Conservation (phyloP, 2,797 vertebrate genomes). For the Tympanoctomys barrerae region DNA sequence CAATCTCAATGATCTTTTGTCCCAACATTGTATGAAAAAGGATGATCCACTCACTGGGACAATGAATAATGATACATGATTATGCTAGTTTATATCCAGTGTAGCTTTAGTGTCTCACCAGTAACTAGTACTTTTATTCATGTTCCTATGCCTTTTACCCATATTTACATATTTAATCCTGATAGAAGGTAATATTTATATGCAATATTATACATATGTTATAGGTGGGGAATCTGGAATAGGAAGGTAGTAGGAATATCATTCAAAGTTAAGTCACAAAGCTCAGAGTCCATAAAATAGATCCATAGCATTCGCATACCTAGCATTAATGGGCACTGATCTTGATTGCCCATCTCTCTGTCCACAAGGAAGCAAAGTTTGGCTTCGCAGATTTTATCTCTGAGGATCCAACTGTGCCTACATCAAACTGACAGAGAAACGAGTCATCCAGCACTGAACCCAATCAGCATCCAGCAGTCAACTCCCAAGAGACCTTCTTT, state of each 20-base stretch:
- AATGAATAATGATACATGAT: not conserved
- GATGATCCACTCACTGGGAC: not conserved
- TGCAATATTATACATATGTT: not conserved
- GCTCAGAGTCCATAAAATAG: not conserved
- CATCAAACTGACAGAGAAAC: not conserved
- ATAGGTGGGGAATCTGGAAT: not conserved
- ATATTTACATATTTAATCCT: not conserved
- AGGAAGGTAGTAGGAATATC: not conserved
- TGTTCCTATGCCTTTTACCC: not conserved
- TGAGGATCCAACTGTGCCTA: not conserved
- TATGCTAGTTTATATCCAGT: not conserved
- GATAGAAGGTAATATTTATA: not conserved
- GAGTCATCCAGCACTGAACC: not conserved
- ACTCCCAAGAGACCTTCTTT: not conserved
- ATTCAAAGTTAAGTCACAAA: not conserved
- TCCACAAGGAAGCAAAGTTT: not conserved
- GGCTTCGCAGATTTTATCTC: not conserved
- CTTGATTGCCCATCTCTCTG: not conserved
- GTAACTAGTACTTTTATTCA: not conserved
- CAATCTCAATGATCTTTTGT: not conserved
- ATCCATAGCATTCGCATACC: not conserved
- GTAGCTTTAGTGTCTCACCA: constrained; percentile 21
- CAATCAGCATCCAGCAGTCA: not conserved
- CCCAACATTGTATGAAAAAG: not conserved
- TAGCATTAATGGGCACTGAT: not conserved